Evolutionary conservation across 2,888 invertebrate genomes (phyloP).

Genomic region (Panzeria rudis): DNA sequence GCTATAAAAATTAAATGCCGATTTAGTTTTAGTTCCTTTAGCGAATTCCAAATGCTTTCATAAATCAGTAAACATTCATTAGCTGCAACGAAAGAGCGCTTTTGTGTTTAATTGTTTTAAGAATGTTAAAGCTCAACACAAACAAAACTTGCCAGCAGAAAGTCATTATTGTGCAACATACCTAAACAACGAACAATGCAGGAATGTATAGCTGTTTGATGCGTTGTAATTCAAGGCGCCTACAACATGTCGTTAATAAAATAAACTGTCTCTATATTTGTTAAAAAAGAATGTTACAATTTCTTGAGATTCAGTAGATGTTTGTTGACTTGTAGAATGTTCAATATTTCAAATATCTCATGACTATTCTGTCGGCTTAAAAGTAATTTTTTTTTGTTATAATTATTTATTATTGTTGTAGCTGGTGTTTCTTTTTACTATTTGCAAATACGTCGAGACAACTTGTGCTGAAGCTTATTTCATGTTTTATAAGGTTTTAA

Average conservation of each 20-base stretch:
- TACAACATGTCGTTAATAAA: constrained; percentile 60
- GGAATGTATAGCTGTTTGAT: neutral
- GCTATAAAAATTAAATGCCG: neutral
- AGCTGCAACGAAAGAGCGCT: neutral
- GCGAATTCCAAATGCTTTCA: neutral
- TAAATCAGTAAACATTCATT: constrained; percentile 15
- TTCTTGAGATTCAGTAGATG: constrained; percentile 48
- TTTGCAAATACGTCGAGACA: constrained; percentile 54
- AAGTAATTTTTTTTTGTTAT: constrained; percentile 27
- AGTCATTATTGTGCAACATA: constrained; percentile 35
- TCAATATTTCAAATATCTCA: constrained; percentile 60
- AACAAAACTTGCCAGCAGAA: constrained; percentile 15
- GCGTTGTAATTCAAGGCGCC: constrained; percentile 66
- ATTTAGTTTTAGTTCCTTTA: constrained; percentile 2
- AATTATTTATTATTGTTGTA: constrained; percentile 25
- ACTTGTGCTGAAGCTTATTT: constrained; percentile 52
- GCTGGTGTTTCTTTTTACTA: constrained; percentile 33
- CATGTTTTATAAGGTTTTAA: constrained; percentile 56
- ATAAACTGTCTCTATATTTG: constrained; percentile 52
- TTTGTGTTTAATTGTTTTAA: neutral
- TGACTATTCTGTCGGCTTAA: constrained; percentile 50
- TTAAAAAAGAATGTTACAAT: constrained; percentile 52
- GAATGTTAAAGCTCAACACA: constrained; percentile 26
- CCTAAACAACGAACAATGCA: neutral
- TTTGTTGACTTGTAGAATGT: constrained; percentile 50